Evolutionary conservation across 2,888 invertebrate species (phyloP).

Genomic region (Maniola hyperantus): DNA sequence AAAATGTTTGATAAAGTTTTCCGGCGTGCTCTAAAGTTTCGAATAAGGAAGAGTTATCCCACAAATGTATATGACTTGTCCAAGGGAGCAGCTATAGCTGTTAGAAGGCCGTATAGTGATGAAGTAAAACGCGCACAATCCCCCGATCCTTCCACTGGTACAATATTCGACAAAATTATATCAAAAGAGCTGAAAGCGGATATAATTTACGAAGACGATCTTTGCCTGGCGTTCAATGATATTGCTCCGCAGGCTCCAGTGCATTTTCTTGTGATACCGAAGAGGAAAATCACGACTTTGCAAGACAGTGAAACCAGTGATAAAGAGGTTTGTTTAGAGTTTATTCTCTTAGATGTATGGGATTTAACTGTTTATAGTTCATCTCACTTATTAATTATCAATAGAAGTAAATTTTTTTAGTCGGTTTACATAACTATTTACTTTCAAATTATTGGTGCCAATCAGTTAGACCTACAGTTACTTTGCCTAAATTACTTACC

Average conservation of each 20-base stretch:
- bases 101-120: constrained; percentile 67
- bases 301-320: constrained; percentile 84
- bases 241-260: constrained; percentile 90
- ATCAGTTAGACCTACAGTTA: not conserved
- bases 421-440: no score
- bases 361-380: not conserved
- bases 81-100: constrained; percentile 68
- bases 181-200: constrained; percentile 90
- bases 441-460: not conserved
- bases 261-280: constrained; percentile 93
- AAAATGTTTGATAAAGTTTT: constrained; percentile 78
- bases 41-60: constrained; percentile 72
- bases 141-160: constrained; percentile 72
- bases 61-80: constrained; percentile 76
- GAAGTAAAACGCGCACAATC: constrained; percentile 71
- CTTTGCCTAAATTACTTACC: not conserved
- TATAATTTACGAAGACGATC: constrained; percentile 91
- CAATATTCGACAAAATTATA: constrained; percentile 90
- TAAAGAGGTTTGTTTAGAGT: constrained; percentile 64
- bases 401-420: not conserved
- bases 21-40: constrained; percentile 73
- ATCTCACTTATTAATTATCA: not conserved
- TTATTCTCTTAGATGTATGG: not conserved
- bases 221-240: constrained; percentile 91
- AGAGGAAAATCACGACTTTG: constrained; percentile 86